Evolutionary conservation across 2,113 vertebrate species (phyloP).

Genomic region (Cryptotis parvus): DNA sequence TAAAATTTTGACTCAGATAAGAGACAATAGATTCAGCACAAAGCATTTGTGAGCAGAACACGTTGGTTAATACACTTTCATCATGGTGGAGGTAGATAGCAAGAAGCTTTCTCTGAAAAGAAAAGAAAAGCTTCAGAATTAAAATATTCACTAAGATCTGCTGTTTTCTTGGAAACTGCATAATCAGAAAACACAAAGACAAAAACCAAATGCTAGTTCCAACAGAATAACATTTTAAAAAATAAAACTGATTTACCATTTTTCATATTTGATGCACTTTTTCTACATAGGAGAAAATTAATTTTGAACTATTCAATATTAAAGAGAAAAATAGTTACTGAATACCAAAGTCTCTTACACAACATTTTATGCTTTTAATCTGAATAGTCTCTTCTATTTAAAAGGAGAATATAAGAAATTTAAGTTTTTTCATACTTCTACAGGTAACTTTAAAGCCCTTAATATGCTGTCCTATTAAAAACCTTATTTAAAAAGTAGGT

Average conservation of each 20-base stretch:
- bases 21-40: constrained; percentile 99
- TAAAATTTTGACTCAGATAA: constrained; percentile 99
- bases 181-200: constrained; percentile 33
- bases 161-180: constrained; percentile 37
- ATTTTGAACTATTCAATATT: constrained; percentile 49
- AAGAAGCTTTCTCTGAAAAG: constrained; percentile 97
- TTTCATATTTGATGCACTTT: constrained; percentile 40
- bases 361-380: not conserved
- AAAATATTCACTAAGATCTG: constrained; percentile 57
- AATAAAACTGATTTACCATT: constrained; percentile 48
- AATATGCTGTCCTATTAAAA: not conserved
- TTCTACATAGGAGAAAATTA: constrained; percentile 50
- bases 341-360: not conserved
- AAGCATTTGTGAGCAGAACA: constrained; percentile 99
- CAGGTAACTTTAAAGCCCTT: constrained; percentile 29
- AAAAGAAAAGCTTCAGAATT: constrained; percentile 66
- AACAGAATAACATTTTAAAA: constrained; percentile 49
- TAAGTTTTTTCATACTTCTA: constrained; percentile 67
- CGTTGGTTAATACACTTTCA: constrained; percentile 98
- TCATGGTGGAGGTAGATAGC: constrained; percentile 99
- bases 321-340: constrained; percentile 51
- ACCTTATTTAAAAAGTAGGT: constrained; percentile 28
- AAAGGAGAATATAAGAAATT: constrained; percentile 45
- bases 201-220: constrained; percentile 56
- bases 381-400: constrained; percentile 54